Base-by-base conservation (phyloP, 2,113 vertebrate species). In the Piprites chloris region DNA sequence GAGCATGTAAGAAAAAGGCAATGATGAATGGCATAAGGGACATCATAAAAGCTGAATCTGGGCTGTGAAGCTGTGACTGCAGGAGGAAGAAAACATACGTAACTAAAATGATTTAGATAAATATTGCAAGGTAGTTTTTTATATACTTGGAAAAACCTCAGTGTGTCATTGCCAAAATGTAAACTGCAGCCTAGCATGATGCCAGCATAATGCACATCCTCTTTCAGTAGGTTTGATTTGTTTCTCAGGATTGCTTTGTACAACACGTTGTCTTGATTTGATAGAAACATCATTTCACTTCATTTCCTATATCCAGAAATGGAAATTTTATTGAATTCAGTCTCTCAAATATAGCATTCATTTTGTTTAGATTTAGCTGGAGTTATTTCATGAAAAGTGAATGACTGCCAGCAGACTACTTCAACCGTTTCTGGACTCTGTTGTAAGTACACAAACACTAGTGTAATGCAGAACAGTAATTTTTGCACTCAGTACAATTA, bases 331-430 rank as follows among this genome's bases (percentile, higher is more conserved):
- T 96, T 86, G 67, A 78, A 90, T 78, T 94, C 90, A 84, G 61
- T 10, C 59, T 82, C 46, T 89, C 75, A 88, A 74, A 72, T 63
- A 49, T 1, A 94, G 41, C 17, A 65, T 74, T 90, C 15, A 67
- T 89, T 97, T 94, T 94, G 42, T 92, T 97, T 94, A 95, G 49
- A 76, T 95, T 93, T 80, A 86, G 44, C 32, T 85, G 46, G 33
- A 76, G 35, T 79, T 91, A 93, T 56, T 84, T 42, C 11, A 4
- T 72, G 56, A 74, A 63, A 92, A 85, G 10, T 66, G 46, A 92
- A 55, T 0, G 0, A 74, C 59, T 84, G 33, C 50, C 78, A 63
- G 68, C 44, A 91, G 68, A 81, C 15, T 42, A 61, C 47, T 93
- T 37, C 46, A 88, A 41, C 6, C 9, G 56, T 83, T 90, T 88